Evolutionary conservation across 2,113 vertebrate species (phyloP), one percentile per base, ranked within the genome.

Genomic region (Oryzias curvinotus): DNA sequence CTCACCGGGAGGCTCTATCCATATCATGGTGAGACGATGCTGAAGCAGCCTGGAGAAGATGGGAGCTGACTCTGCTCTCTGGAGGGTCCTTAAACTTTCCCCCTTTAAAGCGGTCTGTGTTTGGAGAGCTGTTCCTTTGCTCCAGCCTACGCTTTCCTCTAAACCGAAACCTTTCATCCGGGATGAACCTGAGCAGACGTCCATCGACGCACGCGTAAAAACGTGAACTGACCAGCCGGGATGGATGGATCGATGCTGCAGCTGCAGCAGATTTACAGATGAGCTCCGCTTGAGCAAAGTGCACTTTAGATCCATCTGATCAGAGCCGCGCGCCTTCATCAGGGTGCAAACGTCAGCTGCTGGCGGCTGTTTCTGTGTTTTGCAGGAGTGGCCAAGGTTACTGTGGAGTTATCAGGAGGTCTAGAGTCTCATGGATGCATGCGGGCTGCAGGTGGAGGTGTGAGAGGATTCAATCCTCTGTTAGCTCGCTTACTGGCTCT

Each of bases 181-280:
- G 26, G 26, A 28, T 7, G 26, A 28, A 54, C 41, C 26, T 14
- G 23, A n/a, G 26, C 56, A 41, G 21, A 41, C 59, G 51, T 47
- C 7, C 48, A 28, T 28, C 26, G 26, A 28, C 26, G 26, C 26
- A 28, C 26, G 26, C 21, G 21, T 23, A 3, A 23, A 23, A 23
- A 23, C 21, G 21, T 23, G 21, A 23, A 23, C 2, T 80, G 80
- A 74, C 46, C 76, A 70, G 49, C 55, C 62, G 73, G 56, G 77
- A 57, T 57, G 57, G 71, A 80, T 84, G 65, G 81, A 90, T 89
- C 71, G 68, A 87, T 89, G 80, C 49, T 26, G 55, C 66, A 23
- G 82, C 84, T 72, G 57, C 43, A 62, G 82, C 77, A 88, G 84
- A 91, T 89, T 80, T 80, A 78, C 79, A 83, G 77, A 85, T 88